Base-by-base conservation (phyloP, 2,113 vertebrate species). In the Sphaerodactylus townsendi region DNA sequence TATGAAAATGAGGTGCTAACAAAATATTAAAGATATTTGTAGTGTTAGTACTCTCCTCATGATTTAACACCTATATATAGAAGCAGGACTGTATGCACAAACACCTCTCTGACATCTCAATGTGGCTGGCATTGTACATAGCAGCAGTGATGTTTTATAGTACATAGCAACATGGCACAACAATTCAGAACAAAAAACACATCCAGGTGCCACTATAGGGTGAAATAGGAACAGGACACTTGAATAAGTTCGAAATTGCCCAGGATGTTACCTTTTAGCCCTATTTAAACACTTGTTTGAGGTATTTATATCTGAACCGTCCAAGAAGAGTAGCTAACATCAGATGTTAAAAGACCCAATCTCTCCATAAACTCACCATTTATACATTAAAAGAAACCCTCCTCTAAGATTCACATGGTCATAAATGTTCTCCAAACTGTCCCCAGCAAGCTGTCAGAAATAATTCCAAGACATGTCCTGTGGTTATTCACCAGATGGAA, bases 1-100 rank as follows among this genome's bases (percentile, higher is more conserved):
- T 1, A 68, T 87, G 39, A 81, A 90, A 83, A 74, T 0, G 0
- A 83, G 4, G 10, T 53, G 1, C 21, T 88, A 70, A 74, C 14
- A 66, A 86, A 86, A 66, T 78, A 59, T 70, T 3, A 83, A 85
- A 76, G 80, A 80, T 5, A 72, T 46, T 79, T 53, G 79, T 39
- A 14, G 14, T 86, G 33, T 11, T 56, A 76, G 59, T 85, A 15
- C 62, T 77, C 28, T 17, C 10, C 17, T 82, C 3, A 15, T 83
- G 25, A 35, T 83, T 86, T 50, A 25, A 64, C 66, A 56, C 37
- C 23, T 2, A 2, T 2, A 0, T 23, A 4, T 62, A 56, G 33
- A 2, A 15, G 9, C 35, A 64, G 33, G 53, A 65, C 25, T 15
- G 74, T 3, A 44, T 0, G 30, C 10, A 82, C 68, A 88, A 89